Evolutionary conservation across 2,797 vertebrate species (phyloP).

Genomic region (Melanotaenia maccullochi): DNA sequence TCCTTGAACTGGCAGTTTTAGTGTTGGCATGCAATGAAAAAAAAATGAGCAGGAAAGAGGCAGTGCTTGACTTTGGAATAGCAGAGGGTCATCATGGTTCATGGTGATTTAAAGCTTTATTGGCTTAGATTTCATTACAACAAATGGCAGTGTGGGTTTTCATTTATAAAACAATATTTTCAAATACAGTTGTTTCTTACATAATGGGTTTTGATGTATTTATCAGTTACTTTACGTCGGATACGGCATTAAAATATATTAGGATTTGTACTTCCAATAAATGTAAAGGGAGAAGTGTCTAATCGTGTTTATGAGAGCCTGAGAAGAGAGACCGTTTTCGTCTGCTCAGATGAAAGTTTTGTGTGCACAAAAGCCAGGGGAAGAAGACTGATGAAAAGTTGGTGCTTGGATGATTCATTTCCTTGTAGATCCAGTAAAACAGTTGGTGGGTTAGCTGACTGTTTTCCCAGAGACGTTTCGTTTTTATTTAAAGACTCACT

Average conservation of each 20-base stretch:
- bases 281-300: constrained; percentile 72
- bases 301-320: constrained; percentile 73
- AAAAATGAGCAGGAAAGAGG: constrained; percentile 64
- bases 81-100: constrained; percentile 69
- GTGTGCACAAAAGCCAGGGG: constrained; percentile 47
- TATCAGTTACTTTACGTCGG: constrained; percentile 55
- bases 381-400: constrained; percentile 42
- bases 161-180: constrained; percentile 82
- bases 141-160: constrained; percentile 85
- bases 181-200: constrained; percentile 75
- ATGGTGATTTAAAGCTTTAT: constrained; percentile 82
- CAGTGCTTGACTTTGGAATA: constrained; percentile 60
- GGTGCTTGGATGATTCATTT: constrained; percentile 53
- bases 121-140: constrained; percentile 83
- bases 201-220: constrained; percentile 55
- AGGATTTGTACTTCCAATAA: constrained; percentile 69
- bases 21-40: constrained; percentile 50
- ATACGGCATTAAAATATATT: constrained; percentile 70
- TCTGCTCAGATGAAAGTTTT: constrained; percentile 60
- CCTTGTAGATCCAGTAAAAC: constrained; percentile 58
- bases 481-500: constrained; percentile 75
- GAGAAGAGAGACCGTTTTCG: constrained; percentile 74
- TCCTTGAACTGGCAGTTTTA: constrained; percentile 28
- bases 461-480: constrained; percentile 43
- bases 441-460: constrained; percentile 59